Conservation (phyloP, 2,797 vertebrate genomes). For the Balearica regulorum region DNA sequence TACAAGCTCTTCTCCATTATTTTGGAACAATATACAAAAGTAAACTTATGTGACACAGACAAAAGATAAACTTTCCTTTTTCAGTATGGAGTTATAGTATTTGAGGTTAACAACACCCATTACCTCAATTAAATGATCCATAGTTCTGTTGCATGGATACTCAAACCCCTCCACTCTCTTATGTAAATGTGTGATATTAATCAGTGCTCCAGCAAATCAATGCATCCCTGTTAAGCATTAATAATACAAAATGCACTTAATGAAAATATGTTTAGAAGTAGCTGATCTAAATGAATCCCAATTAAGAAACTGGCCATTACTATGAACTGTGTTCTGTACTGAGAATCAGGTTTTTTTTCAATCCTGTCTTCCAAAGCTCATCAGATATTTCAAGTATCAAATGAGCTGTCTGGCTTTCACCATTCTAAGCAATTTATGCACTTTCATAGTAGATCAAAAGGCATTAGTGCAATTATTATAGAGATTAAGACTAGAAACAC, state of each 20-base stretch:
- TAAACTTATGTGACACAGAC: neutral
- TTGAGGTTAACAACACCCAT: neutral
- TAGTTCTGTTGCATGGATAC: neutral
- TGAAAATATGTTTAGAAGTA: slow-evolving; percentile 41
- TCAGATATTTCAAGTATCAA: slow-evolving; percentile 47
- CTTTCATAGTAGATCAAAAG: slow-evolving; percentile 47
- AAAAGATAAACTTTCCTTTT: neutral
- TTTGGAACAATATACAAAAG: neutral
- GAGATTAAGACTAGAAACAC: slow-evolving; percentile 23
- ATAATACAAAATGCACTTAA: slow-evolving; percentile 17
- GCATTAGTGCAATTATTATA: slow-evolving; percentile 39
- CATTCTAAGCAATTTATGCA: slow-evolving; percentile 30
- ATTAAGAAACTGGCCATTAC: slow-evolving; percentile 23
- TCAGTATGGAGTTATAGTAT: neutral
- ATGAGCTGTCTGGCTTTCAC: slow-evolving; percentile 28
- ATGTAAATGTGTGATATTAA: neutral
- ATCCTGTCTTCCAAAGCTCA: neutral
- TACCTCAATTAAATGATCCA: neutral
- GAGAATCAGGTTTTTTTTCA: slow-evolving; percentile 37
- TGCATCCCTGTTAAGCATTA: neutral
- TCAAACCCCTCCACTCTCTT: neutral
- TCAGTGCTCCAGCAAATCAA: neutral
- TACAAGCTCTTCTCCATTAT: neutral
- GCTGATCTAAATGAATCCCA: slow-evolving; percentile 22
- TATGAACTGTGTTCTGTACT: neutral